Base-by-base conservation (phyloP, 2,797 vertebrate genomes). In the Cottoperca gobio region DNA sequence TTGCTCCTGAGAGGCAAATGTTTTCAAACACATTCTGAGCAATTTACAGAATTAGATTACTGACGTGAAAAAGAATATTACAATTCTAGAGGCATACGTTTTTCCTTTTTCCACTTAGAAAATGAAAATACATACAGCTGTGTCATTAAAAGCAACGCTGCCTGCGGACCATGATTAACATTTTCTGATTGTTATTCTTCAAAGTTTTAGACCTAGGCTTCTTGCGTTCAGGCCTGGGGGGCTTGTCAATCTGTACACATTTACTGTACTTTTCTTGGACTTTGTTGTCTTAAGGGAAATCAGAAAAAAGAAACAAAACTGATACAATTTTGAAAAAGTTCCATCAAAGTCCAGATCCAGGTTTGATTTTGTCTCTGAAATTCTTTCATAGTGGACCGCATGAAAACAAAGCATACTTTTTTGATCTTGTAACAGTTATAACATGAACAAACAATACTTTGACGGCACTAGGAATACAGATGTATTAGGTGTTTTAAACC, bases 131-230 rank as follows among this genome's bases (percentile, higher is more conserved):
- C 68, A 86, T 70, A 79, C 35, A 66, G 53, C 60, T 77, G 57
- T 42, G 49, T 85, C 83, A 82, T 87, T 72, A 85, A 77, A 86
- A 81, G 86, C 60, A 82, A 79, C 21, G 23, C 66, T 35, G 86
- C 86, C 83, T 86, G 54, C 75, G 80, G 77, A 87, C 72, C 67
- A 69, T 53, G 75, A 88, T 88, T 89, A 88, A 86, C 84, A 89
- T 83, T 86, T 82, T 85, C 85, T 87, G 58, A 86, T 88, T 53
- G 35, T 83, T 83, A 76, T 71, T 84, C 79, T 82, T 86, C 59
- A 84, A 77, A 82, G 84, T 86, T 86, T 82, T 49, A 86, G 57
- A 83, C 87, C 63, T 76, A 42, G 64, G 75, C 66, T 66, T 81
- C 40, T 23, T 58, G 76, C 12, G 4, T 84, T 71, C 49, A 82